Percentiles rank a stretch among this genome's conserved stretches.
Conservation (phyloP, 2,888 invertebrate genomes). For the Carcina quercana region DNA sequence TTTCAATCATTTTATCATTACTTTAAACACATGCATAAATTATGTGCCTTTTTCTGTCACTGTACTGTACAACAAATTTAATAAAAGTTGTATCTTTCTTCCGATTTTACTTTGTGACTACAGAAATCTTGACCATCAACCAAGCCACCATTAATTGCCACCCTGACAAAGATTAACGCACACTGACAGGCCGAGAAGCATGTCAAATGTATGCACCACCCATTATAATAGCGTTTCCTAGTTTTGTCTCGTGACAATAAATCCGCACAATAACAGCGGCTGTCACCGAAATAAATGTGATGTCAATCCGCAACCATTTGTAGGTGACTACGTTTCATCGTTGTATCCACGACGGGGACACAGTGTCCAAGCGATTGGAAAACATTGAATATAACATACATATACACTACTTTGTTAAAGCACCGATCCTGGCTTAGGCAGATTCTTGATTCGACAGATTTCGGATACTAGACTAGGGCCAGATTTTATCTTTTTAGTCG, state of each 20-base stretch:
- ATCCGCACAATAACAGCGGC: slow-evolving; percentile 57
- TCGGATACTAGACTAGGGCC: too few species aligned
- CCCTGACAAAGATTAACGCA: background rate
- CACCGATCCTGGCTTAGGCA: too few species aligned
- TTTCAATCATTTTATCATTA: too few species aligned
- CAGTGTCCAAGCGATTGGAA: slow-evolving; percentile 19
- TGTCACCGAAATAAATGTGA: slow-evolving; percentile 62
- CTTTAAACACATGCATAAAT: too few species aligned
- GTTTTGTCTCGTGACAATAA: slow-evolving; percentile 60
- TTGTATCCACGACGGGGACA: slow-evolving; percentile 34
- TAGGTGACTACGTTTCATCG: slow-evolving; percentile 42
- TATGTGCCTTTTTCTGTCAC: too few species aligned
- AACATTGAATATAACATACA: slow-evolving; percentile 1
- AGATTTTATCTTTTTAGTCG: background rate
- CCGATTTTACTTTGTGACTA: too few species aligned
- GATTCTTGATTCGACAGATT: too few species aligned
- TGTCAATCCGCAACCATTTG: slow-evolving; percentile 65
- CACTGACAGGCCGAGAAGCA: slow-evolving; percentile 14
- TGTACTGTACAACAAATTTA: too few species aligned
- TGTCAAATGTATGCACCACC: slow-evolving; percentile 39
- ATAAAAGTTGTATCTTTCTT: too few species aligned
- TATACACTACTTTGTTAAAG: background rate
- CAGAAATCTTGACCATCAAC: too few species aligned
- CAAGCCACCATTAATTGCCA: too few species aligned
- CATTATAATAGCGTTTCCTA: slow-evolving; percentile 59